Evolutionary conservation across 2,888 invertebrate species (phyloP), one percentile per base, ranked within the genome.

Genomic region (Ectemnius lituratus): DNA sequence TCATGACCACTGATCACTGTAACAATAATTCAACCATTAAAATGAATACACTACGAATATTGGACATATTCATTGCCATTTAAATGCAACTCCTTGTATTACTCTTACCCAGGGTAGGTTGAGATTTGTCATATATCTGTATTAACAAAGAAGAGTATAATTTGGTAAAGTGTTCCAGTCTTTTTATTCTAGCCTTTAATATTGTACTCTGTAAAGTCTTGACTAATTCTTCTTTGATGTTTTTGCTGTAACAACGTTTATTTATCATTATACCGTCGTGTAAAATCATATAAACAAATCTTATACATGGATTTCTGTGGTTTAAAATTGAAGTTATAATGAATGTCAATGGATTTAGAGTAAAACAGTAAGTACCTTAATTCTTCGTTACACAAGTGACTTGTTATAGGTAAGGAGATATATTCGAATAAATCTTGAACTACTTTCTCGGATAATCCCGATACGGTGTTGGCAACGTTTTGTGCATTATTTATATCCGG

Each of bases 1-100:
- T 95, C 95, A 0, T 93, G 91, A 4, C 92, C 91, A 14, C 91
- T 88, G 58, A 93, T 92, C 82, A 94, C 95, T 94, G 85, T n/a
- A 78, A 64, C 64, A 56, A 67, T 52, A 52, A 52, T 16, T 5
- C 11, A 52, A 52, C 4, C 1, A 52, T 52, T 52, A 2, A 16
- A 52, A 52, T 52, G 5, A 52, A 6, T 4, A 11, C 37, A 52
- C 52, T 16, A 52, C 6, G 52, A 14, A 52, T 52, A n/a, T 1
- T 16, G 14, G 1, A 52, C 13, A 47, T 2, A 14, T 47, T 47
- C 4, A 14, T 2, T 16, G 52, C 16, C 2, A 52, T 52, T 16
- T 14, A 37, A 37, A 37, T 8, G 37, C 28, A 37, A 3, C 28
- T 47, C 28, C 18, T n/a, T 46, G 18, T 57, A 56, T 28, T 47